phyloP scores from a whole-genome alignment of 1,140 invertebrate genomes.

The Lethrus apterus region DNA sequence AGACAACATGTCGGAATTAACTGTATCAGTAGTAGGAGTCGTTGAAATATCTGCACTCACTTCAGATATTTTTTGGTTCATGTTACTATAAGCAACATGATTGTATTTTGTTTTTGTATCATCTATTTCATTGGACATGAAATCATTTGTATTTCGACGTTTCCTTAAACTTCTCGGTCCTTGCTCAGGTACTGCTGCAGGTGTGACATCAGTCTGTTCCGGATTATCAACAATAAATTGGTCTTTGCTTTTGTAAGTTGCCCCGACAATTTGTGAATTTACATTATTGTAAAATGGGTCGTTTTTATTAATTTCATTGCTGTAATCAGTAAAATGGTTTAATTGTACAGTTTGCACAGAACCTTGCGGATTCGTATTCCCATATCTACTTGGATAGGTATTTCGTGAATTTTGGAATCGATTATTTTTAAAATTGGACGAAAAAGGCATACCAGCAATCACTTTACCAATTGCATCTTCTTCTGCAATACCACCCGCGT shows the following conservation, averaged over 20 bases:
- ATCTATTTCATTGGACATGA: constrained; percentile 2
- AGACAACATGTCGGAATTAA: constrained; percentile 3
- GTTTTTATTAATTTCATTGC: constrained; percentile 17
- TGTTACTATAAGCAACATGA: constrained; percentile 16
- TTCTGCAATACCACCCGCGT: constrained; percentile 58
- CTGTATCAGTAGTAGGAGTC: constrained; percentile 5
- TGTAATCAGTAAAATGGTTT: constrained; percentile 4
- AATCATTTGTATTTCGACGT: constrained; percentile 26
- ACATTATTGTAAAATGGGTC: constrained; percentile 2
- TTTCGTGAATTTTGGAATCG: background rate
- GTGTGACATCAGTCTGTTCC: constrained; percentile 47
- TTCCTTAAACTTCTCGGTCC: constrained; percentile 47
- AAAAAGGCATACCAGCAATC: constrained; percentile 58
- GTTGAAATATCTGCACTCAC: background rate
- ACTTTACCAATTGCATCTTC: constrained; percentile 68
- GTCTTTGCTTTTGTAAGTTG: constrained; percentile 24
- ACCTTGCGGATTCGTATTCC: constrained; percentile 13
- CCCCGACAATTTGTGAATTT: constrained; percentile 10
- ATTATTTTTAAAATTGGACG: constrained; percentile 6
- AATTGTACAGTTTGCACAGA: constrained; percentile 25
- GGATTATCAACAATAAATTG: constrained; percentile 52
- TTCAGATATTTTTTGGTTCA: background rate
- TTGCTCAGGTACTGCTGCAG: constrained; percentile 51
- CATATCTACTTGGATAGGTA: constrained; percentile 2
- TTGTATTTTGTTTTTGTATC: constrained; percentile 12